Evolutionary conservation across 2,113 vertebrate species (phyloP).

Genomic region (Myocastor coypus): DNA sequence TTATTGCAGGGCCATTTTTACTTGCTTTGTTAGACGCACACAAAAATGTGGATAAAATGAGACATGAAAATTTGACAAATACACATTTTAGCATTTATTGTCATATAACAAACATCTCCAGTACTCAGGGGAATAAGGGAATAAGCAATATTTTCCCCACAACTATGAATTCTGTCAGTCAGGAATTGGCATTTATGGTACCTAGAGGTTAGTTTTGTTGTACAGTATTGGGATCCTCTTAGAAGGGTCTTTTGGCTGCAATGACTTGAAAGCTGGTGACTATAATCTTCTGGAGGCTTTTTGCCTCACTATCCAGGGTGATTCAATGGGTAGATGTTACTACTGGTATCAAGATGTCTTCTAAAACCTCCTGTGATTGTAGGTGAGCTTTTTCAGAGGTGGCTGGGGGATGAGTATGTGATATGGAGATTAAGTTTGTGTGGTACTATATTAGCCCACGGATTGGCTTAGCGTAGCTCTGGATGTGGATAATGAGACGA

Average conservation of each 20-base stretch:
- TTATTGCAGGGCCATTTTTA: background rate
- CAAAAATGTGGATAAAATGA: constrained; percentile 39
- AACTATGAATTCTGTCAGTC: background rate
- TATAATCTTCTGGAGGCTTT: background rate
- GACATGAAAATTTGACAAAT: background rate
- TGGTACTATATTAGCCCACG: background rate
- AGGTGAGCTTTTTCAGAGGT: background rate
- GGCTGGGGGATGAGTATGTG: background rate
- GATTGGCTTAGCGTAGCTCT: background rate
- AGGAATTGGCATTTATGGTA: background rate
- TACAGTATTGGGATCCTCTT: background rate
- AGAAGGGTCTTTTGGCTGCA: background rate
- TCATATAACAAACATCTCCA: background rate
- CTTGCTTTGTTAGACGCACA: background rate
- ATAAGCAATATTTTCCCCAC: background rate
- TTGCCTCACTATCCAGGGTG: background rate
- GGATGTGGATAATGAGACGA: background rate
- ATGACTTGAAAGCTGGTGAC: background rate
- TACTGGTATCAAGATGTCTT: background rate
- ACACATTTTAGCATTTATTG: background rate
- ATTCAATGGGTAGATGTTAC: background rate
- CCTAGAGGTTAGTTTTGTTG: constrained; percentile 13
- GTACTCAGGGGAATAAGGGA: background rate
- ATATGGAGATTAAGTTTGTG: background rate
- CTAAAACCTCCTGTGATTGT: background rate